These are phyloP conservation scores for Gyps fulvus DNA, from an alignment of 2,113 vertebrate genomes.

Conservation along the genomic window DNA sequence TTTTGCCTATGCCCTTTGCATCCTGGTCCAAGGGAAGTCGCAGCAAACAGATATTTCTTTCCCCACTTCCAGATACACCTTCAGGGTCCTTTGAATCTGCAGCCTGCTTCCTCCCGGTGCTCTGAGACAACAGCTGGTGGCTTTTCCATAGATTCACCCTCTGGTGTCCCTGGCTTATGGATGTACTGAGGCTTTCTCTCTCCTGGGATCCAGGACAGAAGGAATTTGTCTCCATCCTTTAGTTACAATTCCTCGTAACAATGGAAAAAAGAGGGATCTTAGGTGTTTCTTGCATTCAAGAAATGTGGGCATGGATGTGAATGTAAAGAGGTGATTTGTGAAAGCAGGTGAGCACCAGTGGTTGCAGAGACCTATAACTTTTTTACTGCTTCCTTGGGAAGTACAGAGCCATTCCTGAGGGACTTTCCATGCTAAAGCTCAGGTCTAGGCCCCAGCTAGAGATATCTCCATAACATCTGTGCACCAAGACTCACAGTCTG, in stretches of 20 bases:
- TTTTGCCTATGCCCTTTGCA: background rate
- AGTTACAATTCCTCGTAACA: background rate
- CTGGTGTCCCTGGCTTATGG: background rate
- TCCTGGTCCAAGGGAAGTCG: background rate
- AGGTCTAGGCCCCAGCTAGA: background rate
- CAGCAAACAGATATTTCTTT: background rate
- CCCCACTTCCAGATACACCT: background rate
- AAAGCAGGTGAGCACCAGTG: background rate
- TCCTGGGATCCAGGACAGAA: background rate
- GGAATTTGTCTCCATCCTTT: background rate
- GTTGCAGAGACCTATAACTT: background rate
- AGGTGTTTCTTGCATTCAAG: background rate
- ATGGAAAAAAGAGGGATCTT: background rate
- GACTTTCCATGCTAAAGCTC: background rate
- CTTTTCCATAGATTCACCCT: background rate
- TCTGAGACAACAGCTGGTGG: background rate
- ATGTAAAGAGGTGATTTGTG: background rate
- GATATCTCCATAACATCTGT: background rate
- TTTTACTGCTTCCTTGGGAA: background rate
- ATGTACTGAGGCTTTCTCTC: background rate
- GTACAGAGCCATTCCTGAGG: background rate
- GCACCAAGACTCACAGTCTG: background rate
- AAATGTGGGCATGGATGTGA: background rate
- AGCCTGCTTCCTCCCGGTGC: background rate
- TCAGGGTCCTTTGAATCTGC: background rate